phyloP scores from a whole-genome alignment of 2,113 vertebrate species.

The Grallaria varia region DNA sequence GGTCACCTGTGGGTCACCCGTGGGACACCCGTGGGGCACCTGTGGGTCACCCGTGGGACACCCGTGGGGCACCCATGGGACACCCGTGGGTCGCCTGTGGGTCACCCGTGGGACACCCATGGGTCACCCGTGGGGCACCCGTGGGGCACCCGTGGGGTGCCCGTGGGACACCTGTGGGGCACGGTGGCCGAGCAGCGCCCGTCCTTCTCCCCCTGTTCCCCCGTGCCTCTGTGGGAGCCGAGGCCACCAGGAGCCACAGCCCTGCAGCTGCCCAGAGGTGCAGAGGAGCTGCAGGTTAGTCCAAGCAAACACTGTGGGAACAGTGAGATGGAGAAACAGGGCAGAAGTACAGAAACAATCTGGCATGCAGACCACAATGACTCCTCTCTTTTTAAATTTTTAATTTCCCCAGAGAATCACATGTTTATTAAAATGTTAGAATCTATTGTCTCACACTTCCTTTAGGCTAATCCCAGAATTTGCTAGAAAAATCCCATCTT shows the following conservation, averaged over 20 bases:
- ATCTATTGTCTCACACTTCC: slow-evolving; percentile 32
- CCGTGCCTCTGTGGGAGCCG: accelerated
- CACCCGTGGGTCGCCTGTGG: too few relatives aligned
- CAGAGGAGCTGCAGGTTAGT: background rate
- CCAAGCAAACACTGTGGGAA: background rate
- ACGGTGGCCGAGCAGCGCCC: too few relatives aligned
- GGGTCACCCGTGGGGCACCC: background rate
- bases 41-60: too few relatives aligned
- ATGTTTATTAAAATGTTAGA: slow-evolving; percentile 41
- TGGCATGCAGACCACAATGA: background rate
- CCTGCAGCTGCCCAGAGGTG: background rate
- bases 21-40: background rate
- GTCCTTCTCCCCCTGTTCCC: accelerated
- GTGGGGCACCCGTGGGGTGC: background rate
- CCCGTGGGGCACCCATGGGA: background rate
- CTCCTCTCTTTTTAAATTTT: background rate
- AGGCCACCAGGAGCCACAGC: background rate
- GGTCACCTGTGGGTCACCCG: too few relatives aligned
- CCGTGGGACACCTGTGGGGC: background rate
- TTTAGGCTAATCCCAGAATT: slow-evolving; percentile 34
- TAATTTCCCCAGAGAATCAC: slow-evolving; percentile 20
- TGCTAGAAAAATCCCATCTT: background rate
- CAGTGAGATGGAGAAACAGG: background rate
- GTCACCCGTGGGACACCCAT: background rate
- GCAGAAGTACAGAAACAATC: background rate